A percentile compares a stretch with the other conserved stretches of the same genome.
Conservation (phyloP, 2,113 vertebrate genomes). For the Rana temporaria region DNA sequence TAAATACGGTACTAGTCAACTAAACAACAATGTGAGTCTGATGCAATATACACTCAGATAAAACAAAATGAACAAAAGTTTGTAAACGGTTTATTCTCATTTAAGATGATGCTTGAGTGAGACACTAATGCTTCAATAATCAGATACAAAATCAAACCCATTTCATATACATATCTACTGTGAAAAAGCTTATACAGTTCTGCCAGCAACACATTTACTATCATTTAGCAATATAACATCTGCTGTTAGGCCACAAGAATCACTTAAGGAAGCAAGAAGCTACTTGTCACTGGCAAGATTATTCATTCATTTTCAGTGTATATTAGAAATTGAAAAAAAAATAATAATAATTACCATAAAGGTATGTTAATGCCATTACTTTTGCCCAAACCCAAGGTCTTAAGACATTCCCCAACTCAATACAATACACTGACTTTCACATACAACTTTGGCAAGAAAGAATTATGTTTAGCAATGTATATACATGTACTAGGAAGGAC, state of each 20-base stretch:
- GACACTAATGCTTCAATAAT: not conserved
- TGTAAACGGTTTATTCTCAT: conserved; percentile 33
- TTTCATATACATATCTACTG: conserved; percentile 47
- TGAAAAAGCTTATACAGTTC: conserved; percentile 45
- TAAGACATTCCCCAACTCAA: not conserved
- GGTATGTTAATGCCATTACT: conserved; percentile 50
- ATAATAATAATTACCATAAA: conserved; percentile 1
- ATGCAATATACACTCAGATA: not conserved
- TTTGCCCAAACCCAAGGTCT: not conserved
- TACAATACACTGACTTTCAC: conserved; percentile 18
- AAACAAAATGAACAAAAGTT: not conserved
- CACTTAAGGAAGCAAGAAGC: not conserved
- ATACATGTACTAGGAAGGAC: conserved; percentile 46
- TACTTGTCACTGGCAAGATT: not conserved
- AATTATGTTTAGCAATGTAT: conserved; percentile 36
- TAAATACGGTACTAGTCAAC: no score
- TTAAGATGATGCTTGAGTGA: not conserved
- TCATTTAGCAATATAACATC: not conserved
- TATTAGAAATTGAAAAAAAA: conserved; percentile 28
- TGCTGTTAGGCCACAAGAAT: not conserved
- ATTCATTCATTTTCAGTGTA: conserved; percentile 49
- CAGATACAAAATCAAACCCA: conserved; percentile 43
- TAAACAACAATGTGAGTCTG: no score
- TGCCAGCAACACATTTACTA: conserved; percentile 12
- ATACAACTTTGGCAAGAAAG: conserved; percentile 22